Base-by-base conservation (phyloP, 2,888 invertebrate species). In the Drosophila falleni region DNA sequence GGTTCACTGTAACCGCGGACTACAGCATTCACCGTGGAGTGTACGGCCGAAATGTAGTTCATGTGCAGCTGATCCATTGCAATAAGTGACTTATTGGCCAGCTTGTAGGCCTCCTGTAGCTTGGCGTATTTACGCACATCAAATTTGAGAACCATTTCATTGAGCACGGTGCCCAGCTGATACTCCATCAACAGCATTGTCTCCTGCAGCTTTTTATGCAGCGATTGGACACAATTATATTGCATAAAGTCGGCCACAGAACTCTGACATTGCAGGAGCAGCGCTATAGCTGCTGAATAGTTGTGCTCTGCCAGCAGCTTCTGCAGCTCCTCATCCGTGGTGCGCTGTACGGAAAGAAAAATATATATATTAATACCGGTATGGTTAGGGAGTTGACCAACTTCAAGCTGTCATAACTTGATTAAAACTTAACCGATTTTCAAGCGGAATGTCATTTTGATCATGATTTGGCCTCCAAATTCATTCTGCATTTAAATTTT, bases 61-160 rank as follows among this genome's bases (percentile, higher is more conserved):
- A 99, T 98, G 81, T 98, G 97, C 10, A 99, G 92, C 91, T 98
- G 98, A 91, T 99, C 98, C 95, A 98, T 97, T 0, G 98, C 97
- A 2, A 96, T 96, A 92, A 98, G 96, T 0, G 97, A 97, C 93
- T 99, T 99, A 0, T 98, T 98, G 4, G 99, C 93, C 23, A 98
- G 93, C 41, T 95, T 95, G 90, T 98, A 99, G 0, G 99, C 99
- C 78, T 95, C 95, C 89, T 97, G 97, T 0, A 99, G 93, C 81
- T 97, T 96, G 10, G 95, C 94, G 90, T 98, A 99, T 6, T 95
- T 95, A 11, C 94, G 94, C 23, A 94, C 94, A 87, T 98, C 96
- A 91, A 97, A 98, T 80, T 95, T 95, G 61, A 94, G 94, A 13
- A 92, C 92, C 90, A 93, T 92, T 87, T 96, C 96, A 0, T 97